Conservation (phyloP, 2,113 vertebrate species). For the Porphyrio hochstetteri region DNA sequence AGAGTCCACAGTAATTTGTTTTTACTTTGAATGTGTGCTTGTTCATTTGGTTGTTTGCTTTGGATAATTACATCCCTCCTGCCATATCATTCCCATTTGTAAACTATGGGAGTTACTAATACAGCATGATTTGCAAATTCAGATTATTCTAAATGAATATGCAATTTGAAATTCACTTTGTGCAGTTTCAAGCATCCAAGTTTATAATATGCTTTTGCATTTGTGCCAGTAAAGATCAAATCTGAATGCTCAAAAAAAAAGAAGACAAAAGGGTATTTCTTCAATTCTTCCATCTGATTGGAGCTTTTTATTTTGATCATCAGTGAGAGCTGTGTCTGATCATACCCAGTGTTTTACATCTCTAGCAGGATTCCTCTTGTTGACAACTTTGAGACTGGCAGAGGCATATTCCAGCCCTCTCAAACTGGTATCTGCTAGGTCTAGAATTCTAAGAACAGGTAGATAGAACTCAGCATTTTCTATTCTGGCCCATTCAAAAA, state of each 20-base stretch:
- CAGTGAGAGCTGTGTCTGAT: background rate
- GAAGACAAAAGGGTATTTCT: background rate
- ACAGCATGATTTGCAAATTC: slow-evolving; percentile 43
- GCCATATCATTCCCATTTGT: slow-evolving; percentile 44
- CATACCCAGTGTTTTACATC: background rate
- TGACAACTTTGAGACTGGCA: background rate
- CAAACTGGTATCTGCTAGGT: background rate
- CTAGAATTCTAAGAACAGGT: background rate
- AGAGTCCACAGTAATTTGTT: slow-evolving; percentile 15
- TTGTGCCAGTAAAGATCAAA: slow-evolving; percentile 17
- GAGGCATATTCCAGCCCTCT: background rate
- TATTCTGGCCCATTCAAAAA: background rate
- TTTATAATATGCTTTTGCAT: slow-evolving; percentile 6
- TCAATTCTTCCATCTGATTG: background rate
- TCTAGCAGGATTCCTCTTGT: background rate
- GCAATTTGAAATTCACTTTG: slow-evolving; percentile 40
- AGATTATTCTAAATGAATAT: slow-evolving; percentile 51
- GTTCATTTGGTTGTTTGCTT: slow-evolving; percentile 59
- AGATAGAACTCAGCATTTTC: background rate
- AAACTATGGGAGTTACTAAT: slow-evolving; percentile 47
- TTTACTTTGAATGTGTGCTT: slow-evolving; percentile 36
- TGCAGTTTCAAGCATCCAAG: slow-evolving; percentile 18
- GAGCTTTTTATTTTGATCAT: background rate
- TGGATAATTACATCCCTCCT: slow-evolving; percentile 52
- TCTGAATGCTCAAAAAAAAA: background rate